Percentiles rank a stretch among this genome's conserved stretches.
Evolutionary conservation across 2,888 invertebrate genomes (phyloP).

Genomic region (Conomelus anceps): DNA sequence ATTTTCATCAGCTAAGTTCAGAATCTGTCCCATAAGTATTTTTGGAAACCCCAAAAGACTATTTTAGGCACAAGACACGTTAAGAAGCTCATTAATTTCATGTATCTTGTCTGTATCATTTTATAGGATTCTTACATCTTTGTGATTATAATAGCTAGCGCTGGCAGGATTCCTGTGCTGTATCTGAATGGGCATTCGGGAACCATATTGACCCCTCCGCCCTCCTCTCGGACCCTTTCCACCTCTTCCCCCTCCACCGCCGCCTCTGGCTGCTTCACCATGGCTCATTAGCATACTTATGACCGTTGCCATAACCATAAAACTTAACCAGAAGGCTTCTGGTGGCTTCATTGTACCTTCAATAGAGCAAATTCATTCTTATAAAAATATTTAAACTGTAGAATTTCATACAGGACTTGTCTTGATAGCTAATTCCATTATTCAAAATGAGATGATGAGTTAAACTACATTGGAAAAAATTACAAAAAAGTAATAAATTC

Average conservation of each 20-base stretch:
- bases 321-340: neutral
- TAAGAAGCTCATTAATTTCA: neutral
- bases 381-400: too few species aligned
- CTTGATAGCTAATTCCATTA: too few species aligned
- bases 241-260: conserved; percentile 36
- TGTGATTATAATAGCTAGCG: conserved; percentile 55
- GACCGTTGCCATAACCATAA: conserved; percentile 13
- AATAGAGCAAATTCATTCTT: neutral
- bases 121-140: conserved; percentile 49
- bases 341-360: neutral
- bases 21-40: too few species aligned
- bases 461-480: too few species aligned
- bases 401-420: too few species aligned
- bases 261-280: conserved; percentile 30
- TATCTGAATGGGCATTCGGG: conserved; percentile 50
- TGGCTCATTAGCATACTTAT: conserved; percentile 8
- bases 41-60: too few species aligned
- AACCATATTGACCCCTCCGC: conserved; percentile 46
- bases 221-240: conserved; percentile 38
- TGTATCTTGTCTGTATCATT: neutral
- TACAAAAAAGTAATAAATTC: too few species aligned
- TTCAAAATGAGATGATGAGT: too few species aligned
- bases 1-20: too few species aligned
- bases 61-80: too few species aligned
- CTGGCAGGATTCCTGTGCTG: conserved; percentile 52